These are phyloP conservation scores for Halocaridina rubra DNA, from an alignment of 2,888 invertebrate species.

Conservation along the genomic window DNA sequence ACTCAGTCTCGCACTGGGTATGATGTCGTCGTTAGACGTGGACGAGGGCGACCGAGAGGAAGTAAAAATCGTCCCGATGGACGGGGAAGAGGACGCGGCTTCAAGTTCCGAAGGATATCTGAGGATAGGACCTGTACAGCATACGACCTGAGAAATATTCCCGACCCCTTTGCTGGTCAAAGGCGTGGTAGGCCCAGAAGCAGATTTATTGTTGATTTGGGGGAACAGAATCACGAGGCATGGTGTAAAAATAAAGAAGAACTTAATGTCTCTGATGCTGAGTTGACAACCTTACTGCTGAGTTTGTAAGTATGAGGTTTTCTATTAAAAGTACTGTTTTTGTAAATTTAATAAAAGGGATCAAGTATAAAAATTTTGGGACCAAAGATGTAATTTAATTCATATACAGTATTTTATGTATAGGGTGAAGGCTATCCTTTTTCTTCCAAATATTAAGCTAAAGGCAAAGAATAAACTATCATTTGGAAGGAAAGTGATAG, in stretches of 20 bases:
- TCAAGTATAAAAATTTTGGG: too few relatives aligned
- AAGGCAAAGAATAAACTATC: too few relatives aligned
- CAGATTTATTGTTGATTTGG: constrained; percentile 62
- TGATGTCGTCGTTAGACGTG: constrained; percentile 48
- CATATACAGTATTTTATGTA: too few relatives aligned
- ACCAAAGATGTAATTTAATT: too few relatives aligned
- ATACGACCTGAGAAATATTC: constrained; percentile 58
- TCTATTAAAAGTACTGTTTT: too few relatives aligned
- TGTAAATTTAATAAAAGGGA: too few relatives aligned
- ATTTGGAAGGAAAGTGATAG: too few relatives aligned
- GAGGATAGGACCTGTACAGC: constrained; percentile 48
- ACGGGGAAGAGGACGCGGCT: constrained; percentile 43
- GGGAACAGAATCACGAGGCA: constrained; percentile 63
- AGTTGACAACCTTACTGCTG: constrained; percentile 59
- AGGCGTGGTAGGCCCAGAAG: constrained; percentile 58
- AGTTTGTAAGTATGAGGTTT: constrained; percentile 60
- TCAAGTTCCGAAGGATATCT: constrained; percentile 32
- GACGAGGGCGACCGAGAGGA: constrained; percentile 59
- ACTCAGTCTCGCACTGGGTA: too few relatives aligned
- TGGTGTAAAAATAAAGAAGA: constrained; percentile 62
- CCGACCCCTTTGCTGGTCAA: constrained; percentile 58
- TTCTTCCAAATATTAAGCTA: too few relatives aligned
- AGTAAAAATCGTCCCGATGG: constrained; percentile 61
- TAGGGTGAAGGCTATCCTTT: too few relatives aligned
- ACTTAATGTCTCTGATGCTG: constrained; percentile 61